These are phyloP conservation scores for Epirrhoe alternata DNA, from an alignment of 2,888 invertebrate species.

Conservation along the genomic window DNA sequence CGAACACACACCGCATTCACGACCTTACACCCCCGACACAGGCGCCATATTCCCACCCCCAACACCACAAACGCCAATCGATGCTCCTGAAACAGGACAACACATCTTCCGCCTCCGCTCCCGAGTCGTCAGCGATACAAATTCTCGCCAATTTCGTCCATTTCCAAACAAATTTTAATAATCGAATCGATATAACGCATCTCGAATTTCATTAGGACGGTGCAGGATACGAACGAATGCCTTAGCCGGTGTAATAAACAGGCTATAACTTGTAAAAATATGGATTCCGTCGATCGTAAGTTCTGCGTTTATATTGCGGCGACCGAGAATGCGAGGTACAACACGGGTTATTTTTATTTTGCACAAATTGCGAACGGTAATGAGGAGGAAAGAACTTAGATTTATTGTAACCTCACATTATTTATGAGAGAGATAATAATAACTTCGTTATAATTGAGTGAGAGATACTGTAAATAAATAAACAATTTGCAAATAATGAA, in stretches of 20 bases:
- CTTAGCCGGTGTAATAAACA: conserved; percentile 57
- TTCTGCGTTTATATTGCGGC: conserved; percentile 51
- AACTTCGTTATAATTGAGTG: conserved; percentile 20
- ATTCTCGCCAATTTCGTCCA: conserved; percentile 66
- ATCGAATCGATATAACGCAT: conserved; percentile 60
- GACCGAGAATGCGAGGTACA: conserved; percentile 41
- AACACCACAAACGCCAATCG: conserved; percentile 69
- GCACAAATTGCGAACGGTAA: conserved; percentile 31
- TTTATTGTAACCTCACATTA: conserved; percentile 27
- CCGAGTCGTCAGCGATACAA: conserved; percentile 64
- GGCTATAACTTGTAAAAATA: conserved; percentile 57
- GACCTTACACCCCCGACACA: conserved; percentile 52
- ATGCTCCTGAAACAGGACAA: conserved; percentile 81
- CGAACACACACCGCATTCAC: conserved; percentile 52
- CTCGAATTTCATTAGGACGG: conserved; percentile 65
- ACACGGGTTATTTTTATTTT: conserved; percentile 35
- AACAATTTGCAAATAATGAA: conserved; percentile 15
- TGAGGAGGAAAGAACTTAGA: conserved; percentile 31
- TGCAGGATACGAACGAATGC: conserved; percentile 57
- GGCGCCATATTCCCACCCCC: conserved; percentile 45
- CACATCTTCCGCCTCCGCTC: conserved; percentile 79
- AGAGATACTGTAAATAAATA: conserved; percentile 10
- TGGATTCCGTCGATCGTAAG: conserved; percentile 56
- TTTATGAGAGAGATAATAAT: conserved; percentile 21
- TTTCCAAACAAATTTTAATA: conserved; percentile 62